Conservation (phyloP, 1,140 invertebrate species). For the Bilobella aurantiaca region DNA sequence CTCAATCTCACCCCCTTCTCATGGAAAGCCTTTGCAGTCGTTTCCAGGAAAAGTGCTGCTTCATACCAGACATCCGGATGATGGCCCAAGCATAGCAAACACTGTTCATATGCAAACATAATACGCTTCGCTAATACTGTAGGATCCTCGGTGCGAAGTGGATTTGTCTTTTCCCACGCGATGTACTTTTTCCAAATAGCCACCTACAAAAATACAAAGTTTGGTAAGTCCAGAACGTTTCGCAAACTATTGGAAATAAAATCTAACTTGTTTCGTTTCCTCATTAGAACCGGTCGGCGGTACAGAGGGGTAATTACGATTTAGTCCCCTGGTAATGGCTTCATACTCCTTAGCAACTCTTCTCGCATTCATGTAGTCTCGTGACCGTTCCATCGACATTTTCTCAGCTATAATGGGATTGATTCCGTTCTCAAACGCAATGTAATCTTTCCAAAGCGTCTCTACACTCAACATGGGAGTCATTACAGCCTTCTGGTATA, state of each 20-base stretch:
- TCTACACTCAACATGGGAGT: slow-evolving; percentile 98
- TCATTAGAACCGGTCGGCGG: slow-evolving; percentile 83
- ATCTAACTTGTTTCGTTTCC: slow-evolving; percentile 76
- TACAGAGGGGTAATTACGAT: slow-evolving; percentile 83
- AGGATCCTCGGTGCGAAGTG: slow-evolving; percentile 88
- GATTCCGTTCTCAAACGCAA: slow-evolving; percentile 83
- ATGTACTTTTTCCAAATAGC: slow-evolving; percentile 99
- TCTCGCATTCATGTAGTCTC: slow-evolving; percentile 96
- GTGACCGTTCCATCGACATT: slow-evolving; percentile 76
- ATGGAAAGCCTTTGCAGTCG: slow-evolving; percentile 77
- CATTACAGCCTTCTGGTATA: slow-evolving; percentile 87
- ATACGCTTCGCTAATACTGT: slow-evolving; percentile 82
- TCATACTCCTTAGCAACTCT: slow-evolving; percentile 95
- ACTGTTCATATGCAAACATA: slow-evolving; percentile 98
- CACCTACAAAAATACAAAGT: slow-evolving; percentile 50
- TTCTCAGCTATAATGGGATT: slow-evolving; percentile 94
- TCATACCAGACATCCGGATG: slow-evolving; percentile 99
- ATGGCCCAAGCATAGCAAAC: slow-evolving; percentile 87
- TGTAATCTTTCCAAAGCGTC: slow-evolving; percentile 96
- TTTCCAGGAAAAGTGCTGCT: slow-evolving; percentile 88
- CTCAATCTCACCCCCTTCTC: slow-evolving; percentile 74
- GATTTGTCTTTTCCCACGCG: slow-evolving; percentile 92
- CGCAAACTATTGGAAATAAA: not conserved
- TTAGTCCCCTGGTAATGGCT: slow-evolving; percentile 83
- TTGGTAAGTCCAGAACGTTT: not conserved